Evolutionary conservation across 2,888 invertebrate genomes (phyloP), one percentile per base, ranked within the genome.

Genomic region (Anticlea derivata): DNA sequence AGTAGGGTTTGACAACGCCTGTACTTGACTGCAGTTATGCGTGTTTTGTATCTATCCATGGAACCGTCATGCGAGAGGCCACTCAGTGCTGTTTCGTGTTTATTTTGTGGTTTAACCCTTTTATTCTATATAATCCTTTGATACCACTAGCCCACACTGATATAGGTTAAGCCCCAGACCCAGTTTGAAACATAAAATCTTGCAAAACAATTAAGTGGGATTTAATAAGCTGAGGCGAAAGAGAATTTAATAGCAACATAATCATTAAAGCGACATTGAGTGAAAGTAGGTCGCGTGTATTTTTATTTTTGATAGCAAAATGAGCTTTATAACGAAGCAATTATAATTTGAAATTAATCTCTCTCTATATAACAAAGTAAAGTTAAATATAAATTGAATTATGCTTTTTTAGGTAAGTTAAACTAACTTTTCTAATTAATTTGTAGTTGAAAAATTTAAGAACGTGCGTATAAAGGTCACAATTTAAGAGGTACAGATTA

Each of bases 201-300:
- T 39, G 29, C 40, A 11, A 27, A 39, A 48, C 27, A 34, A 47
- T 47, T 47, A 34, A 48, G 40, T 40, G 8, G 34, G 22, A 22
- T 27, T 34, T 48, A 48, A 40, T 40, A 40, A 39, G 11, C 46
- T 12, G 31, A n/a, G 17, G 17, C 30, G 26, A 48, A 48, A 33
- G 33, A 34, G 34, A 39, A 11, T 40, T 48, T 44, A 29, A 48
- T 13, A 29, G 40, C 34, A 12, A 39, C 47, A 10, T 46, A 17
- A 46, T 31, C 17, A 31, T 34, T 40, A 34, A 27, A 40, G 12
- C 34, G 34, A 48, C 27, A 20, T 27, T 31, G 4, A 30, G 24
- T 24, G n/a, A 39, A 39, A 24, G 7, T 31, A 27, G 39, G 47
- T 48, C 30, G 11, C 39, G 47, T 33, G 23, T 31, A 31, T 39